Conservation (phyloP, 1,140 invertebrate genomes). For the Spodoptera litura region DNA sequence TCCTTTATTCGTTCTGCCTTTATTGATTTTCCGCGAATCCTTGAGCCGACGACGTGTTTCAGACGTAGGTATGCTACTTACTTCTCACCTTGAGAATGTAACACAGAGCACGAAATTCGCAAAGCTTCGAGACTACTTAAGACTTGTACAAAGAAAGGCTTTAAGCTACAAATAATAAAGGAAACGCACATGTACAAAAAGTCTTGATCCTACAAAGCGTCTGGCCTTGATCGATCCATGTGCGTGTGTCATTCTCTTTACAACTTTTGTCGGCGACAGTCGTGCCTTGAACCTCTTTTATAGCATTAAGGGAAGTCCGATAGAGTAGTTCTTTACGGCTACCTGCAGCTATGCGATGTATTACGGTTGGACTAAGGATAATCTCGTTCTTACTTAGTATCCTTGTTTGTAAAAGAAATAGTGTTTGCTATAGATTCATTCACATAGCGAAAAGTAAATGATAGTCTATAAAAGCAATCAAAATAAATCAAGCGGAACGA, state of each 20-base stretch:
- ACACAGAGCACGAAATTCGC: not conserved
- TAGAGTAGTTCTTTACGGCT: conserved; percentile 3
- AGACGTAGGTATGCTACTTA: conserved; percentile 26
- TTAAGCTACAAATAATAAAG: conserved; percentile 14
- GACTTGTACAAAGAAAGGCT: conserved; percentile 31
- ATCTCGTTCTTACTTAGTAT: conserved; percentile 5
- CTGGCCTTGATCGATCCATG: conserved; percentile 78
- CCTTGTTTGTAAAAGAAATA: conserved; percentile 3
- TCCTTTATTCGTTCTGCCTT: conserved; percentile 45
- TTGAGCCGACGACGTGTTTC: conserved; percentile 16
- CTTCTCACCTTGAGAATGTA: conserved; percentile 47
- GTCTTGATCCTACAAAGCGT: conserved; percentile 53
- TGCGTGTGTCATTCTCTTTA: conserved; percentile 69
- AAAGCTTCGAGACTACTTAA: not conserved
- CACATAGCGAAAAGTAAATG: conserved; percentile 7
- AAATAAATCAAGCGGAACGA: conserved; percentile 31
- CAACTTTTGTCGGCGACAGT: conserved; percentile 50
- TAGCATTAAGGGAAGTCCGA: conserved; percentile 20
- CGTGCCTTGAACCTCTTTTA: conserved; percentile 50
- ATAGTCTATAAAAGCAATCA: not conserved
- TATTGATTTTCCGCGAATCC: conserved; percentile 51
- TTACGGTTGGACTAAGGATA: conserved; percentile 28
- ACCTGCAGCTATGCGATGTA: conserved; percentile 23
- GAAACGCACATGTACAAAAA: conserved; percentile 45
- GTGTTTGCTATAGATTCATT: not conserved